phyloP scores from a whole-genome alignment of 1,140 invertebrate genomes.

The Drosophila leontia region DNA sequence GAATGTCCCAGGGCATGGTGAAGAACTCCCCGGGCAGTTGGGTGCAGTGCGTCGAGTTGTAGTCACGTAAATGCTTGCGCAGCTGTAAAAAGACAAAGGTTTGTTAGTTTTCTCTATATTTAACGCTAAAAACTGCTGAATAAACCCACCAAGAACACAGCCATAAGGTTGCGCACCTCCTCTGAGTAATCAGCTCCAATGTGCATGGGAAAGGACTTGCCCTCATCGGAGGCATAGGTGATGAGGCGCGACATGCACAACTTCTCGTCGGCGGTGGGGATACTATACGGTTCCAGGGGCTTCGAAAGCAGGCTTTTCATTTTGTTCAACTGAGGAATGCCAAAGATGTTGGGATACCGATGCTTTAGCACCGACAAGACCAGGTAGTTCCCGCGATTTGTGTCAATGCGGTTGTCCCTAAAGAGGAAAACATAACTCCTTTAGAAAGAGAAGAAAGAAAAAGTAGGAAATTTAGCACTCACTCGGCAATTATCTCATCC shows the following conservation, averaged over 20 bases:
- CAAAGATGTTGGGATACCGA: conserved; percentile 91
- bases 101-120: conserved; percentile 12
- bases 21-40: conserved; percentile 91
- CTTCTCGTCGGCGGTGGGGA: conserved; percentile 82
- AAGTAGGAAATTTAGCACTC: neutral
- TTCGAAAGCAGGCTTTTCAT: conserved; percentile 63
- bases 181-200: conserved; percentile 87
- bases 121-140: conserved; percentile 1
- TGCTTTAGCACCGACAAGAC: conserved; percentile 90
- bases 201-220: conserved; percentile 87
- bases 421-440: no score
- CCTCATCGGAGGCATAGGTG: conserved; percentile 87
- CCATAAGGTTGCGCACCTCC: conserved; percentile 86
- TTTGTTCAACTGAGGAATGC: conserved; percentile 85
- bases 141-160: conserved; percentile 87
- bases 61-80: conserved; percentile 93
- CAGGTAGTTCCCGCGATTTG: conserved; percentile 95
- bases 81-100: conserved; percentile 86
- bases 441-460: neutral
- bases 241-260: conserved; percentile 86
- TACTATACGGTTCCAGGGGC: conserved; percentile 65
- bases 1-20: conserved; percentile 86
- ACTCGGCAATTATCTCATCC: conserved; percentile 94
- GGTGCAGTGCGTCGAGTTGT: conserved; percentile 93
- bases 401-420: conserved; percentile 88